Base-by-base conservation (phyloP, 2,888 invertebrate species). In the Lasioglossum lativentre region DNA sequence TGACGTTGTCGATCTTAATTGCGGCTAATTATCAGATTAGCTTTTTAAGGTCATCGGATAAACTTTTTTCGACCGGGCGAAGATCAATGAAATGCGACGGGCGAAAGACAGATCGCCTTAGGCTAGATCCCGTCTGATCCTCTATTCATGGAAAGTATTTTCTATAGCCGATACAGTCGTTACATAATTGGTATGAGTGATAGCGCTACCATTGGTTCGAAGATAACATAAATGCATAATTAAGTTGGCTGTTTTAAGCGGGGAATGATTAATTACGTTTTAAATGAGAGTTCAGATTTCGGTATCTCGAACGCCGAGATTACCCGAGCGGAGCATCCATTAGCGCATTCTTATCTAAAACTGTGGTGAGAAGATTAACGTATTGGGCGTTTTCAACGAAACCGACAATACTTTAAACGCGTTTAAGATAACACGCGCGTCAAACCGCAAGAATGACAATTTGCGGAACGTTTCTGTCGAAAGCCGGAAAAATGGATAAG, bases 1-100 rank as follows among this genome's bases (percentile, higher is more conserved):
- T 27, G 27, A 12, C 59, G 27, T 63, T 63, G 59, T 63, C 59
- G 59, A 63, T 63, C 59, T 63, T 63, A 63, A 63, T 63, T 63
- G 27, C 27, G 30, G 59, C 59, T 27, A 63, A 63, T 63, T 63
- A 30, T 63, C 59, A 16, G 59, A 30, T 30, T 30, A 63, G 27
- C 59, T 63, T 63, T 27, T 63, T 30, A 14, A 63, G 27, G 59
- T 63, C 4, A 30, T 30, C 30, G 2, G 59, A 63, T 63, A 14
- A 63, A 12, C 27, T 63, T 63, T 16, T 30, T 30, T 63, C 59
- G 30, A 63, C 30, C 30, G 14, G 2, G 27, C 14, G 59, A 30
- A 63, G 59, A 63, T 63, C 59, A 63, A 63, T 63, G 14, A 1
- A 30, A 63, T 30, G 59, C 30, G 27, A 63, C n/a, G 59, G 10